Base-by-base conservation (phyloP, 2,888 invertebrate species). In the Dyspetes luteomarginatus region DNA sequence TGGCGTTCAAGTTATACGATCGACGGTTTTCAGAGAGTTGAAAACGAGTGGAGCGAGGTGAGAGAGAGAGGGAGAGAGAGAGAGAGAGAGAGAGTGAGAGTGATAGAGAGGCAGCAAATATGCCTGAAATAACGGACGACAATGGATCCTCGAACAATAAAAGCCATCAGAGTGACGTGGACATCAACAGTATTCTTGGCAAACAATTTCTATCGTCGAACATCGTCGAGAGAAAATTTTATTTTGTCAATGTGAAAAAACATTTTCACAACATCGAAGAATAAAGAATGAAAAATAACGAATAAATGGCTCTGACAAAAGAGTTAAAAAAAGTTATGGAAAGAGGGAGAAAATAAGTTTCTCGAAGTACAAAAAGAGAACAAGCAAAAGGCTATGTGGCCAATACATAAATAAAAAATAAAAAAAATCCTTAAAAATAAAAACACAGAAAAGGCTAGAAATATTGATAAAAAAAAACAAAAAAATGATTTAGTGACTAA, bases 1-100 rank as follows among this genome's bases (percentile, higher is more conserved):
- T 55, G 55, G 41, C 68, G 55, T 43, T 68, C 26, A 15, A 55
- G 41, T 43, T 43, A 17, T 55, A 55, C 55, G 17, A 55, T 26
- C 41, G 12, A 17, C 12, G 41, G 26, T 24, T 5, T 15, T 12
- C 4, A 24, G 41, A 4, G 19, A 22, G 17, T 36, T 43, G 5
- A 43, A 43, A 55, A 43, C 12, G 26, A 50, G 30, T 9, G 41
- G 3, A 24, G 68, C 19, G 4, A 12, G 12, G 41, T 26, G 4
- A 5, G 17, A n/a, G 26, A 55, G 26, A 30, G 30, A 1, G 12
- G 17, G 15, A 56, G 2, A 0, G 15, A 45, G 0, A 1, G 4
- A 9, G 52, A 52, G 1, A 15, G n/a, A 17, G 58, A 4, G n/a
- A 41, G 52, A 65, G 48, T 4, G 41, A 67, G 52, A 15, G 36